Evolutionary conservation across 2,113 vertebrate genomes (phyloP).

Genomic region (Triplophysa rosa): DNA sequence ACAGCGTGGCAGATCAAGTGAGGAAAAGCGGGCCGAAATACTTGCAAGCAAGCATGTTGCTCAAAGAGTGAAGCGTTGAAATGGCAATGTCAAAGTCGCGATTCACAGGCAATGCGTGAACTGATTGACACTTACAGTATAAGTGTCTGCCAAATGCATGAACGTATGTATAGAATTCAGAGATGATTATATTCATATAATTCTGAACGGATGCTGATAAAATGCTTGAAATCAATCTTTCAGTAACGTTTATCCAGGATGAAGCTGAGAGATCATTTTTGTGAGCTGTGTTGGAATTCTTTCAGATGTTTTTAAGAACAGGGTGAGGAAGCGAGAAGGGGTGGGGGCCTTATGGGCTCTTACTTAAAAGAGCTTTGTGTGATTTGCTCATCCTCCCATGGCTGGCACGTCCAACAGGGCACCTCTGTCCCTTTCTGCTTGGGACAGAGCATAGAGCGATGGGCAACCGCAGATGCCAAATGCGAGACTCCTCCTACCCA

Average conservation of each 20-base stretch:
- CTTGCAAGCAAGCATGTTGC: neutral
- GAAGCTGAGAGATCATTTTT: conserved; percentile 7
- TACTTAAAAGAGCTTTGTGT: conserved; percentile 50
- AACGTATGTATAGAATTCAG: no score
- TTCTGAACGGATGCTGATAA: neutral
- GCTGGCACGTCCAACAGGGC: conserved; percentile 62
- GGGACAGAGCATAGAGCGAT: conserved; percentile 56
- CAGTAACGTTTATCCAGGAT: neutral
- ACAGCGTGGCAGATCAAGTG: conserved; percentile 47
- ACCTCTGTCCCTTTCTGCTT: conserved; percentile 60
- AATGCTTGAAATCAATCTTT: neutral
- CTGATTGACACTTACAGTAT: no score
- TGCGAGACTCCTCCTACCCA: conserved; percentile 53
- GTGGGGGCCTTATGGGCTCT: conserved; percentile 23
- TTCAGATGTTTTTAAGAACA: conserved; percentile 34
- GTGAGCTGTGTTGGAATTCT: conserved; percentile 22
- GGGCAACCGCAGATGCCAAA: conserved; percentile 71
- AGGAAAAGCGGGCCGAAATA: conserved; percentile 25
- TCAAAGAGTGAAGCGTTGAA: neutral
- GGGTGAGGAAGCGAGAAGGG: conserved; percentile 27
- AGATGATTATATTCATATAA: no score
- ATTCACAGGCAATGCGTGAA: no score
- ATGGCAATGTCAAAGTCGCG: no score
- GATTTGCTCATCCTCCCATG: conserved; percentile 16
- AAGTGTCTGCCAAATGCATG: no score